A percentile compares a stretch with the other conserved stretches of the same genome.
These are phyloP conservation scores for Hydrotaea diabolus DNA, from an alignment of 2,888 invertebrate genomes.

Conservation along the genomic window DNA sequence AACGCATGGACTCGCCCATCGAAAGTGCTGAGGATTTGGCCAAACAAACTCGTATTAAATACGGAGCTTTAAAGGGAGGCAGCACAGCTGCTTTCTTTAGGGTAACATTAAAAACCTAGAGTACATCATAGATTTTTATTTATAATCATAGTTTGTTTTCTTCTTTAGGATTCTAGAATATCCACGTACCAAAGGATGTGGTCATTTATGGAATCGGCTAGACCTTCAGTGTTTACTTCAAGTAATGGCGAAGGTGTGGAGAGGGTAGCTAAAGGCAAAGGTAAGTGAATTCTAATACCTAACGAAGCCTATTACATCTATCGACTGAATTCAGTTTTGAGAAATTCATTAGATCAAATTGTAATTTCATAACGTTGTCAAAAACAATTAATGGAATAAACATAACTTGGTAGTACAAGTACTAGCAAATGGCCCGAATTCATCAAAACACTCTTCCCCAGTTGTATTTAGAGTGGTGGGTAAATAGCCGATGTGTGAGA, in stretches of 20 bases:
- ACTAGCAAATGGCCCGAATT: too few relatives aligned
- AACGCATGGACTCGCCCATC: slow-evolving; percentile 96
- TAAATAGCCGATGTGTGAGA: too few relatives aligned
- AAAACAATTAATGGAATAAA: too few relatives aligned
- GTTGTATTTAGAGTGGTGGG: too few relatives aligned
- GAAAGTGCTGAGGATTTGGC: slow-evolving; percentile 97
- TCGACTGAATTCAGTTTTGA: too few relatives aligned
- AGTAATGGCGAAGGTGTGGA: slow-evolving; percentile 95
- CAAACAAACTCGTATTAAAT: slow-evolving; percentile 97
- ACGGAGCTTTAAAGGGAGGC: slow-evolving; percentile 95
- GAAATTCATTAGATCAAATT: too few relatives aligned
- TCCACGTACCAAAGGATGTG: slow-evolving; percentile 97
- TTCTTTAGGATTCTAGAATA: slow-evolving; percentile 91
- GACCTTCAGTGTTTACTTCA: slow-evolving; percentile 92
- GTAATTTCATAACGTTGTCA: too few relatives aligned
- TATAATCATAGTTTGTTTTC: slow-evolving; percentile 13
- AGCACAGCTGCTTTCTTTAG: slow-evolving; percentile 97
- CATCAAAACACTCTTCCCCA: too few relatives aligned
- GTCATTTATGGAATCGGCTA: slow-evolving; percentile 94
- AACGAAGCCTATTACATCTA: too few relatives aligned
- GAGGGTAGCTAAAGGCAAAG: slow-evolving; percentile 91
- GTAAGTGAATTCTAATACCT: slow-evolving; percentile 78
- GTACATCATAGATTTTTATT: not conserved
- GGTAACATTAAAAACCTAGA: slow-evolving; percentile 81
- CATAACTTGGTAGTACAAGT: too few relatives aligned